phyloP scores from a whole-genome alignment of 2,797 vertebrate species.

The Scyliorhinus canicula region DNA sequence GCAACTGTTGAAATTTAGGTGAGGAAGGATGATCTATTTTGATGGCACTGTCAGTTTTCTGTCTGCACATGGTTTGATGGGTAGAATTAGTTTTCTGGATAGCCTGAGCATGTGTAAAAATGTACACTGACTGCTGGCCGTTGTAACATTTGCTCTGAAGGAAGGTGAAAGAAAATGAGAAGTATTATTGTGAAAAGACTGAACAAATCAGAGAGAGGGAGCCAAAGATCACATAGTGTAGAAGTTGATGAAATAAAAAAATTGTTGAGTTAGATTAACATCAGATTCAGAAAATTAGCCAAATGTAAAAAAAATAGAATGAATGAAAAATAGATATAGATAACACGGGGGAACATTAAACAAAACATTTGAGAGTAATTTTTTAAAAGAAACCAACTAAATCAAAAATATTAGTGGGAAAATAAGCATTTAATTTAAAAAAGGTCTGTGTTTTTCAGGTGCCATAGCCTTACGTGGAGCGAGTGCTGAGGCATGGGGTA shows the following conservation, averaged over 20 bases:
- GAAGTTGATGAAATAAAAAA: neutral
- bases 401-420: neutral
- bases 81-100: constrained; percentile 21
- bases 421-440: neutral
- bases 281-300: neutral
- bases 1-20: neutral
- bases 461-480: neutral
- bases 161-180: neutral
- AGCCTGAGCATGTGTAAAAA: neutral
- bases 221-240: neutral
- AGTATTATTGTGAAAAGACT: neutral
- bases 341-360: neutral
- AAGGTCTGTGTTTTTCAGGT: neutral
- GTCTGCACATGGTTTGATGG: neutral
- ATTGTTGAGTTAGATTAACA: neutral
- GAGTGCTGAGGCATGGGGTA: neutral
- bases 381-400: neutral
- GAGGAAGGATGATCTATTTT: neutral
- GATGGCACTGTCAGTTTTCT: neutral
- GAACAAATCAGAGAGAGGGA: neutral
- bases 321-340: neutral
- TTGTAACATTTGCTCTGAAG: neutral
- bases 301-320: neutral
- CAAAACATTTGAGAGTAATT: neutral
- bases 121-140: neutral